A percentile compares a stretch with the other conserved stretches of the same genome.
phyloP scores from a whole-genome alignment of 2,797 vertebrate species.

The Schizopygopsis pylzovi region DNA sequence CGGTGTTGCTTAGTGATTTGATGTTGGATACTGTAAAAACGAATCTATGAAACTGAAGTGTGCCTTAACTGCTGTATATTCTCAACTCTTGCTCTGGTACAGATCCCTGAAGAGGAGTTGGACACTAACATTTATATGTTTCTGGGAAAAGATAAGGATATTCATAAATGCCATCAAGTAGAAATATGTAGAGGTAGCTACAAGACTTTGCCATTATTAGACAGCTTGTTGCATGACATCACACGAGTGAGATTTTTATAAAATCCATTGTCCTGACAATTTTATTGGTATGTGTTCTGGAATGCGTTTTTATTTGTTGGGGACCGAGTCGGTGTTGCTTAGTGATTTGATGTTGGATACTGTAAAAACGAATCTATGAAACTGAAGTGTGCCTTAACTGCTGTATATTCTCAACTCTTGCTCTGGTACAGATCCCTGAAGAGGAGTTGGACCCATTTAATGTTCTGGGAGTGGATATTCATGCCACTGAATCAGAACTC shows the following conservation, averaged over 20 bases:
- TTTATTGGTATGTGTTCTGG: neutral
- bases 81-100: constrained; percentile 25
- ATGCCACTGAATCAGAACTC: constrained; percentile 89
- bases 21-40: neutral
- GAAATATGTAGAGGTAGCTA: neutral
- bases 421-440: constrained; percentile 78
- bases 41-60: neutral
- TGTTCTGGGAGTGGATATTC: constrained; percentile 87
- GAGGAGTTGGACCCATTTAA: constrained; percentile 93
- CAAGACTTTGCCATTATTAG: neutral
- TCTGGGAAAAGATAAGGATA: no score
- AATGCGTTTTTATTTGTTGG: neutral
- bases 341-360: neutral
- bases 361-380: neutral
- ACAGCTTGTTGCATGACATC: neutral
- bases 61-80: neutral
- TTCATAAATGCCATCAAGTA: neutral
- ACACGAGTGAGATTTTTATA: neutral
- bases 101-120: constrained; percentile 90
- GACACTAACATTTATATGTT: no score
- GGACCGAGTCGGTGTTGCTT: neutral
- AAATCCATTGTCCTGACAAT: neutral
- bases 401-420: neutral
- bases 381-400: neutral
- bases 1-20: neutral